Conservation (phyloP, 2,888 invertebrate species). For the Melipona beecheii region DNA sequence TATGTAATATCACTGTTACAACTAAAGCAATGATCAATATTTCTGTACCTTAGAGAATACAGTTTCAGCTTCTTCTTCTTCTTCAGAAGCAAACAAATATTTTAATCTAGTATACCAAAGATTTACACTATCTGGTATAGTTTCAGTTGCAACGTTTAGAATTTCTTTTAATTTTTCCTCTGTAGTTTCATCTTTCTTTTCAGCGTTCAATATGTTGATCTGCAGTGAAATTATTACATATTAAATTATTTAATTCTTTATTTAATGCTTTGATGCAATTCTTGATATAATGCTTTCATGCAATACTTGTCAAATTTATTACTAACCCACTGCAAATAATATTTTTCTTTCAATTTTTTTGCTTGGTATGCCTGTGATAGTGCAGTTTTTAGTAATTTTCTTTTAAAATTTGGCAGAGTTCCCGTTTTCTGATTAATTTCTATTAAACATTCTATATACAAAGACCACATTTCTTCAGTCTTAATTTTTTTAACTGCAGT, state of each 20-base stretch:
- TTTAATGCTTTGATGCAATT: neutral
- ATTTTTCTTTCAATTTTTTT: slow-evolving; percentile 84
- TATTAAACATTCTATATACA: slow-evolving; percentile 86
- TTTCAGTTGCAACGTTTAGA: slow-evolving; percentile 84
- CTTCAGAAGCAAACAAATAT: slow-evolving; percentile 83
- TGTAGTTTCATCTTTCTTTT: slow-evolving; percentile 69
- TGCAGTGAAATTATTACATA: slow-evolving; percentile 49
- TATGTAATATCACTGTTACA: neutral
- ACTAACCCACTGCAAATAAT: slow-evolving; percentile 85
- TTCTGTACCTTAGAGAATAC: slow-evolving; percentile 82
- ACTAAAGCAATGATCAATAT: neutral
- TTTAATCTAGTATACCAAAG: slow-evolving; percentile 85
- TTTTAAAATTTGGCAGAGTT: slow-evolving; percentile 84
- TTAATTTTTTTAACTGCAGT: slow-evolving; percentile 84
- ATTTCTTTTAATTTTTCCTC: slow-evolving; percentile 78
- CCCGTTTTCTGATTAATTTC: slow-evolving; percentile 85
- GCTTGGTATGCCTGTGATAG: slow-evolving; percentile 85
- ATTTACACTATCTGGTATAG: slow-evolving; percentile 83
- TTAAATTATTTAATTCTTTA: neutral
- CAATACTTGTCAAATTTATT: slow-evolving; percentile 1
- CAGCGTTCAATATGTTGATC: slow-evolving; percentile 77
- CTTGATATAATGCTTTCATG: neutral
- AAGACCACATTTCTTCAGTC: slow-evolving; percentile 85
- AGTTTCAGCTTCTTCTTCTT: slow-evolving; percentile 83
- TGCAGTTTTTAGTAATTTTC: slow-evolving; percentile 85